Conservation (phyloP, 2,888 invertebrate genomes). For the Monoplex corrugatus region DNA sequence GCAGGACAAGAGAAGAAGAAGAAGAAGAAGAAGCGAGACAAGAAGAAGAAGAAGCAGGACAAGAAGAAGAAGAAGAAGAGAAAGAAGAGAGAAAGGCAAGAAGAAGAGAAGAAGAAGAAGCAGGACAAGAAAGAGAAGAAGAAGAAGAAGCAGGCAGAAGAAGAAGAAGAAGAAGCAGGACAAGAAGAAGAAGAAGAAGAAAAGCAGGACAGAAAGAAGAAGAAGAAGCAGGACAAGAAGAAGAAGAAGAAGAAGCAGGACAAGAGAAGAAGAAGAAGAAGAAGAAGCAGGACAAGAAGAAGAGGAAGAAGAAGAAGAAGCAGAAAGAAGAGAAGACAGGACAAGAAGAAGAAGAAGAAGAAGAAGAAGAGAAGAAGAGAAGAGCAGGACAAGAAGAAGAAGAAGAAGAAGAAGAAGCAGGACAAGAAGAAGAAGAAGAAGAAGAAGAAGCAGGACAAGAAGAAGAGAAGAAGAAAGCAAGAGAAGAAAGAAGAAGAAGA, state of each 20-base stretch:
- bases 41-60: too few relatives aligned
- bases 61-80: too few relatives aligned
- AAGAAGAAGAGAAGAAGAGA: not conserved
- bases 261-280: too few relatives aligned
- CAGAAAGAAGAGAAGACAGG: too few relatives aligned
- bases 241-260: not conserved
- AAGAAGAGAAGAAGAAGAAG: constrained; percentile 5
- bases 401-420: not conserved
- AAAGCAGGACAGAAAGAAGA: too few relatives aligned
- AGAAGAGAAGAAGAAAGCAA: not conserved
- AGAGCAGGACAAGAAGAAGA: not conserved
- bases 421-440: too few relatives aligned
- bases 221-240: not conserved
- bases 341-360: too few relatives aligned
- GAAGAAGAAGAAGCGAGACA: too few relatives aligned
- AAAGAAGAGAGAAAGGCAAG: not conserved
- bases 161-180: too few relatives aligned
- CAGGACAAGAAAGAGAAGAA: not conserved
- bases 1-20: too few relatives aligned
- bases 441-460: not conserved
- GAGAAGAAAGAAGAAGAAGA: constrained; percentile 27
- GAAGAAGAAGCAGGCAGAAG: too few relatives aligned
- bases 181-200: too few relatives aligned
- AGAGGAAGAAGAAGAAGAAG: not conserved
- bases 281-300: not conserved